phyloP scores from a whole-genome alignment of 2,888 invertebrate genomes.

The Sminthurides aquaticus region DNA sequence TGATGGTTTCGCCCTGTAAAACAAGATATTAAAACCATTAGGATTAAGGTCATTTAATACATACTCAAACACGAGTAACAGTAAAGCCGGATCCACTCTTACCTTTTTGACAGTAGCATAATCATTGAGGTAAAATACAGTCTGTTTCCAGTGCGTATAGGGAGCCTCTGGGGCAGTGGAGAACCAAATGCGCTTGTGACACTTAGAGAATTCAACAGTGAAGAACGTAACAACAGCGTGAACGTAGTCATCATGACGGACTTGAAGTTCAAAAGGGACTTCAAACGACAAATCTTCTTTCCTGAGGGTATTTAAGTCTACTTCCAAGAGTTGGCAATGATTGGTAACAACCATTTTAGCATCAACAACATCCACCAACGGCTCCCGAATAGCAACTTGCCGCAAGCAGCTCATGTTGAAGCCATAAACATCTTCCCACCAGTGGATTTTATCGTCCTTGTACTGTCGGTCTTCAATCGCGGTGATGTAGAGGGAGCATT shows the following conservation, averaged over 20 bases:
- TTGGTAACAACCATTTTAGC: conserved; percentile 96
- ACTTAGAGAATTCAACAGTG: conserved; percentile 98
- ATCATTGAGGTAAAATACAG: conserved; percentile 95
- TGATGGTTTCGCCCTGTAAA: conserved; percentile 67
- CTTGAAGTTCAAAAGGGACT: conserved; percentile 71
- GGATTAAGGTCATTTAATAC: conserved; percentile 9
- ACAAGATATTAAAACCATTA: conserved; percentile 11
- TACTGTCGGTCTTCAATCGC: conserved; percentile 95
- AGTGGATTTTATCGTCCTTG: conserved; percentile 99
- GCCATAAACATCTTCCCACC: conserved; percentile 99
- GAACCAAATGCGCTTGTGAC: conserved; percentile 96
- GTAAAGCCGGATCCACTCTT: not conserved
- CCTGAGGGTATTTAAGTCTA: conserved; percentile 96
- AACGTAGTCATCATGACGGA: conserved; percentile 84
- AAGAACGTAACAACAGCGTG: conserved; percentile 98
- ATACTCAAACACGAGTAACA: not conserved
- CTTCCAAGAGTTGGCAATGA: conserved; percentile 89
- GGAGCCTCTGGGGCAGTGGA: conserved; percentile 96
- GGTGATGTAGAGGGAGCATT: conserved; percentile 89
- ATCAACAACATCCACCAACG: conserved; percentile 96
- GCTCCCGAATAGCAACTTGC: conserved; percentile 95
- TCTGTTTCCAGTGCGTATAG: conserved; percentile 99
- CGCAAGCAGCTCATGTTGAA: conserved; percentile 99
- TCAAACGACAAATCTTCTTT: conserved; percentile 88
- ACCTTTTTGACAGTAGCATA: conserved; percentile 89